Evolutionary conservation across 2,113 vertebrate species (phyloP).

Genomic region (Lagenorhynchus albirostris): DNA sequence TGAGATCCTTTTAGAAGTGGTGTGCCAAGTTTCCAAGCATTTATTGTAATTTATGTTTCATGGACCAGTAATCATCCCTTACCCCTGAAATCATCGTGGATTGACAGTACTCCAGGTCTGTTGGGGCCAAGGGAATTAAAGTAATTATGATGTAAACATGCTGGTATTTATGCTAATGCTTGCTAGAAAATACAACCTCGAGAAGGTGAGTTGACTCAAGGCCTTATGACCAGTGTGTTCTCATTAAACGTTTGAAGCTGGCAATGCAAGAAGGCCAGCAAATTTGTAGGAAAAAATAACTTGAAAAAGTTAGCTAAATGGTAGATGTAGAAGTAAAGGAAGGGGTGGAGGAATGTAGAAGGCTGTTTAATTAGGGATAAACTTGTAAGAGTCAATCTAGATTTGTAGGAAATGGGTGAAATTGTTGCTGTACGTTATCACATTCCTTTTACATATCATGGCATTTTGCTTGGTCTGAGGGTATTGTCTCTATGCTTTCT

Average conservation of each 20-base stretch:
- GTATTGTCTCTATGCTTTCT: background rate
- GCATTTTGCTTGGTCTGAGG: background rate
- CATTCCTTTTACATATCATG: too few relatives aligned
- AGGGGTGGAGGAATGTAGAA: background rate
- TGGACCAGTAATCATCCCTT: slow-evolving; percentile 30
- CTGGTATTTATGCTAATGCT: slow-evolving; percentile 42
- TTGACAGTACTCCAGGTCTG: slow-evolving; percentile 21
- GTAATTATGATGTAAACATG: slow-evolving; percentile 48
- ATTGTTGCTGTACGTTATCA: background rate
- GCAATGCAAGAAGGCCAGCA: background rate
- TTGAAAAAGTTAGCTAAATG: background rate
- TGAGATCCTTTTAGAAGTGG: background rate
- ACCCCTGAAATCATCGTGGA: slow-evolving; percentile 27
- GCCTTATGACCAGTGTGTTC: background rate
- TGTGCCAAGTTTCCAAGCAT: background rate
- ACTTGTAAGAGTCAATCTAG: background rate
- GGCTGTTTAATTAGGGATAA: background rate
- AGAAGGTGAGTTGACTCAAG: background rate
- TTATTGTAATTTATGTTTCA: slow-evolving; percentile 54
- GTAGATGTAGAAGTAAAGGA: background rate
- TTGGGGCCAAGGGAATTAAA: slow-evolving; percentile 49
- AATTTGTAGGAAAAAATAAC: background rate
- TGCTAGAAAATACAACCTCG: background rate
- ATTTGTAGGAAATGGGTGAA: background rate
- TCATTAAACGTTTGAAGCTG: background rate